Base-by-base conservation (phyloP, 2,888 invertebrate species). In the Lobophora halterata region DNA sequence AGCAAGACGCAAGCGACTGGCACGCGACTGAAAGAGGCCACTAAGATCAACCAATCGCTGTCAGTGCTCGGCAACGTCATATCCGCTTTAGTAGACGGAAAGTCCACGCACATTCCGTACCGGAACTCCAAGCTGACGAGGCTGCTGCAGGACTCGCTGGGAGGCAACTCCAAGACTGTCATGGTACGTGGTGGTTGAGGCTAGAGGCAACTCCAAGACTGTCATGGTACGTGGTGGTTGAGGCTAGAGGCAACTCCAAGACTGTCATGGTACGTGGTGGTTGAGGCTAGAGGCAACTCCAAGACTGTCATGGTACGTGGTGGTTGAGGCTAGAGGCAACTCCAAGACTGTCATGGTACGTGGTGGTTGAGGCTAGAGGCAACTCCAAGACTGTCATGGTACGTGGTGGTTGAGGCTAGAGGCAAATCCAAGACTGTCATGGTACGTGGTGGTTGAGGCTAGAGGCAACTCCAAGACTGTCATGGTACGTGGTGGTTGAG, bases 61-160 rank as follows among this genome's bases (percentile, higher is more conserved):
- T 98, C 99, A 0, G 98, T 98, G 0, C 88, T 99, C 34, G 99
- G 99, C 12, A 99, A 99, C 81, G 99, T 99, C 1, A 99, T 99
- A 57, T 98, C 98, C 2, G 98, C 99, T 1, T 88, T 99, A 48
- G 98, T 98, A 1, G 99, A 99, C 83, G 97, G 98, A 24, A 98
- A 98, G 83, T 95, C 95, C 58, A 95, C 95, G 0, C 98, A 99
- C 78, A 96, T 99, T 58, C 99, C 99, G 0, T 99, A 99, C 80
- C 90, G 99, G 43, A 99, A 99, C 88, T 98, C 98, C 0, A 99
- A 99, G 79, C 86, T 99, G 16, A 99, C 99, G 0, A 81, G 98
- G 5, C 81, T 98, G 17, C 88, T 99, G 42, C 98, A 99, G 83
- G 99, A 99, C 77, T 99, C 99, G 0, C 88, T 99, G 1, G 98